Conservation (phyloP, 2,888 invertebrate genomes). For the Cantharis rustica region DNA sequence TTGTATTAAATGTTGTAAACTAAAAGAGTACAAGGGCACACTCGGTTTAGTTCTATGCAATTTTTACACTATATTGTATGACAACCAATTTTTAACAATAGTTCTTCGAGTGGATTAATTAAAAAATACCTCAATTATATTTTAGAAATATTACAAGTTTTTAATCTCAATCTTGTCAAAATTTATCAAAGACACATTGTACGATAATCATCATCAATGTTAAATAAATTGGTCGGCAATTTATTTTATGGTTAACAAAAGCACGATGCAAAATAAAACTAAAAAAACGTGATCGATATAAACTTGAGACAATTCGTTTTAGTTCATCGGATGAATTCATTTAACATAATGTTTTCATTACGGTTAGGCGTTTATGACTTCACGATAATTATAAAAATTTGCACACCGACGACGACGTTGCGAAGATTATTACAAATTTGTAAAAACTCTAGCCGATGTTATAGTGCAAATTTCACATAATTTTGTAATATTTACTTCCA, state of each 20-base stretch:
- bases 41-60: conserved; percentile 12
- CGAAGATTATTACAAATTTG: neutral
- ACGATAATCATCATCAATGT: neutral
- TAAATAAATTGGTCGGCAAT: neutral
- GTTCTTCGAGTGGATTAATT: neutral
- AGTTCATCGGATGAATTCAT: neutral
- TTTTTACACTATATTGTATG: conserved; percentile 9
- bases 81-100: conserved; percentile 2
- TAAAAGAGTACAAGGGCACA: conserved; percentile 26
- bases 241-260: neutral
- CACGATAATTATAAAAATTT: neutral
- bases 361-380: neutral
- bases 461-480: neutral
- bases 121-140: neutral
- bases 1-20: conserved; percentile 17
- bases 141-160: neutral
- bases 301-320: conserved; percentile 1
- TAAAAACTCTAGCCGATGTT: neutral
- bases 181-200: neutral
- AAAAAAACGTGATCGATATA: neutral
- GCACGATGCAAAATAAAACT: neutral
- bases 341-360: neutral
- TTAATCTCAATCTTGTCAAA: neutral
- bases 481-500: neutral
- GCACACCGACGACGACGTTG: neutral